These are phyloP conservation scores for Lutraria rhynchaena DNA, from an alignment of 1,140 invertebrate genomes.

Conservation along the genomic window DNA sequence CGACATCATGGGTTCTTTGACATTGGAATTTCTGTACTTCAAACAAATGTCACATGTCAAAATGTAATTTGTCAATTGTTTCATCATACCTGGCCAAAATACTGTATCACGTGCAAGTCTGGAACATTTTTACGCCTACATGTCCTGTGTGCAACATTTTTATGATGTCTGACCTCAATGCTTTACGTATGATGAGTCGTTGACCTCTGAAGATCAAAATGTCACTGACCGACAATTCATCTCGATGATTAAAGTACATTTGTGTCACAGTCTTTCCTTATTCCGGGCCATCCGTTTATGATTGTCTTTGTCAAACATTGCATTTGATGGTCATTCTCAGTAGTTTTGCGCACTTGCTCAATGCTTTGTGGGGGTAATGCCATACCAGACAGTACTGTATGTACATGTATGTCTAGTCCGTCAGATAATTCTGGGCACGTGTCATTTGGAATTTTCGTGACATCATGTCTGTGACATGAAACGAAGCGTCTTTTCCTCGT, in stretches of 20 bases:
- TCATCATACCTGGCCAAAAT: conserved; percentile 53
- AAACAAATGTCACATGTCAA: conserved; percentile 43
- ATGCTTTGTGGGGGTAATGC: conserved; percentile 5
- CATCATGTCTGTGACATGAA: conserved; percentile 77
- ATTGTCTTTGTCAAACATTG: conserved; percentile 22
- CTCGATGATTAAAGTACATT: conserved; percentile 20
- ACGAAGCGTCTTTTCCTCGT: conserved; percentile 70
- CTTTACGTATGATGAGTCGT: conserved; percentile 30
- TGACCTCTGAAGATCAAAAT: conserved; percentile 32
- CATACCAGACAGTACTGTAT: neutral
- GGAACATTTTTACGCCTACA: conserved; percentile 35
- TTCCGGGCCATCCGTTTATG: conserved; percentile 48
- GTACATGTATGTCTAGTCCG: neutral
- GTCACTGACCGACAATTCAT: conserved; percentile 14
- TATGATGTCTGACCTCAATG: conserved; percentile 20
- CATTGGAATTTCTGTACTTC: conserved; percentile 26
- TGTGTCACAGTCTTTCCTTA: neutral
- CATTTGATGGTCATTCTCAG: conserved; percentile 14
- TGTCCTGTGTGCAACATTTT: conserved; percentile 48
- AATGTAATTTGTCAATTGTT: conserved; percentile 30
- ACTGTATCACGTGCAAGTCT: conserved; percentile 25
- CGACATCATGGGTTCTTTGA: conserved; percentile 9
- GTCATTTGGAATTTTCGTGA: conserved; percentile 37
- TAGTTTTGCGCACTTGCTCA: no score
- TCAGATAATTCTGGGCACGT: neutral